Percentiles rank a stretch among this genome's conserved stretches.
Conservation (phyloP, 2,113 vertebrate genomes). For the Barbus barbus region DNA sequence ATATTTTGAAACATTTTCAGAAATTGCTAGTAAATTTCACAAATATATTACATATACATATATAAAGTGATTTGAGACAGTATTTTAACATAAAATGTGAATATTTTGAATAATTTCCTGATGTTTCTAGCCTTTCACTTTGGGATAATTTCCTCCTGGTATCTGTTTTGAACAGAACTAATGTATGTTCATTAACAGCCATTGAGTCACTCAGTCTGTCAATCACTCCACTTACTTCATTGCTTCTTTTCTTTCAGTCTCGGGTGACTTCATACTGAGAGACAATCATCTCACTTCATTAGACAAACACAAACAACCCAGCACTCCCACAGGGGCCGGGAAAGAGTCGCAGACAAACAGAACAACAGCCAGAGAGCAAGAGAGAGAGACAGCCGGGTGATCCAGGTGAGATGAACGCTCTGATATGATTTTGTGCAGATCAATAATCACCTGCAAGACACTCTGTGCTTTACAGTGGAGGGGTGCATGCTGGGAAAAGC, state of each 20-base stretch:
- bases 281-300: conserved; percentile 64
- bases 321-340: conserved; percentile 50
- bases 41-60: too few species aligned
- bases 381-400: neutral
- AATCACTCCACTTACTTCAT: conserved; percentile 18
- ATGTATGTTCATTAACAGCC: conserved; percentile 23
- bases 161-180: conserved; percentile 23
- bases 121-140: neutral
- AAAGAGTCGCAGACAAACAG: too few species aligned
- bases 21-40: too few species aligned
- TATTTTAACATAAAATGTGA: too few species aligned
- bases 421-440: neutral
- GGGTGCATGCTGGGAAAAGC: conserved; percentile 32
- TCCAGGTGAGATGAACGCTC: too few species aligned
- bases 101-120: too few species aligned
- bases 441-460: neutral
- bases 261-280: conserved; percentile 50
- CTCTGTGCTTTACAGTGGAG: neutral
- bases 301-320: conserved; percentile 63
- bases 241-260: conserved; percentile 18
- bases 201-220: conserved; percentile 8
- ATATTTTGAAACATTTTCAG: too few species aligned
- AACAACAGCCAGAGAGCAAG: conserved; percentile 11
- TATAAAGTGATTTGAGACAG: too few species aligned
- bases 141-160: neutral